Conservation (phyloP, 1,140 invertebrate species). For the Myzus persicae region DNA sequence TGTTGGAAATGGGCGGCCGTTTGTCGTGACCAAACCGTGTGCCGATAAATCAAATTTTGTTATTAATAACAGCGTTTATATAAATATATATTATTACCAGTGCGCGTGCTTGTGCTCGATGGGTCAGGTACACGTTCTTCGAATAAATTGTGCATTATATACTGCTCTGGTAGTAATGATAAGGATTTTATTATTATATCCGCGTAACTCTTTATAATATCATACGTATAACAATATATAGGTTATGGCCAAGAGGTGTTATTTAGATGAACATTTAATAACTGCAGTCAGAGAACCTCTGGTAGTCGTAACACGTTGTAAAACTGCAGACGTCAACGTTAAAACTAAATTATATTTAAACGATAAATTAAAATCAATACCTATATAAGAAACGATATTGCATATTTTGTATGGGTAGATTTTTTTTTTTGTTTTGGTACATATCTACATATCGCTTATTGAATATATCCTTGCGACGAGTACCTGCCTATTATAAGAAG, state of each 20-base stretch:
- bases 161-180: background rate
- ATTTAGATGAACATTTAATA: background rate
- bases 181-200: background rate
- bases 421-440: too few species aligned
- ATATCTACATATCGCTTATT: too few species aligned
- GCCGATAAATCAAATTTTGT: constrained; percentile 48
- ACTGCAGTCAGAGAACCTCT: background rate
- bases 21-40: constrained; percentile 24
- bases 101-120: background rate
- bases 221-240: background rate
- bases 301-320: background rate
- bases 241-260: background rate
- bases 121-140: background rate
- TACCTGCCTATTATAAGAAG: too few species aligned
- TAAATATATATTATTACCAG: constrained; percentile 10
- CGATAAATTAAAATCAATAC: too few species aligned
- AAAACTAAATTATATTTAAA: background rate
- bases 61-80: constrained; percentile 41
- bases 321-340: background rate
- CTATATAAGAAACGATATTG: too few species aligned
- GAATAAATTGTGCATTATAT: background rate
- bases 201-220: background rate
- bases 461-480: too few species aligned
- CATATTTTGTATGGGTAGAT: too few species aligned
- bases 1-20: constrained; percentile 55